Base-by-base conservation (phyloP, 2,888 invertebrate genomes). In the Aethes cnicana region DNA sequence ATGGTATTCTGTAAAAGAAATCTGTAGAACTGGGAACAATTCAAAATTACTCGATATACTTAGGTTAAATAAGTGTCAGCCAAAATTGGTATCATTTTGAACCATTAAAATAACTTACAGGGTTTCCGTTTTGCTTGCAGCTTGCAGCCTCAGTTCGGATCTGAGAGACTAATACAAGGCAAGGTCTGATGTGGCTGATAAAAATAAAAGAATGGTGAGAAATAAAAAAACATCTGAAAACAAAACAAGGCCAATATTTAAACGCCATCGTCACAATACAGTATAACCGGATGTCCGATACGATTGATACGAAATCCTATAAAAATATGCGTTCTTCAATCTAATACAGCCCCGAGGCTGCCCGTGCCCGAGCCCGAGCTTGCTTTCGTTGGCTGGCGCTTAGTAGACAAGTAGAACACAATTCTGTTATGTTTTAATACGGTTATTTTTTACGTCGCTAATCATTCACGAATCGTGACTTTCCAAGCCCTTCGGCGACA, bases 351-450 rank as follows among this genome's bases (percentile, higher is more conserved):
- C 74, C 73, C 76, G n/a, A n/a, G n/a, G n/a, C n/a, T n/a, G 64
- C n/a, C n/a, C n/a, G n/a, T n/a, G n/a, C n/a, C n/a, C n/a, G n/a
- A n/a, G n/a, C n/a, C n/a, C n/a, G 62, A 68, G 68, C 66, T 56
- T 44, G 65, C 64, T 59, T 66, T 62, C 68, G 77, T 80, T 77
- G 78, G 72, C 66, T 75, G 69, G 74, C 71, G 75, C 71, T 85
- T 77, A 77, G 83, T 87, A 66, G 84, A 85, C 63, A 72, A 85
- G 82, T 88, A 65, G 84, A 80, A 57, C 86, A 76, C 68, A 74
- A 81, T 84, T 84, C 86, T 72, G 85, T 87, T 87, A 86, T 78
- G 67, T 82, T 77, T 81, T 83, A 79, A 79, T 84, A 83, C 84
- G 83, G 84, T 85, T 83, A 81, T 76, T 84, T 81, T 84, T 83